phyloP scores from a whole-genome alignment of 2,888 invertebrate genomes.

The Tetranychus truncatus region DNA sequence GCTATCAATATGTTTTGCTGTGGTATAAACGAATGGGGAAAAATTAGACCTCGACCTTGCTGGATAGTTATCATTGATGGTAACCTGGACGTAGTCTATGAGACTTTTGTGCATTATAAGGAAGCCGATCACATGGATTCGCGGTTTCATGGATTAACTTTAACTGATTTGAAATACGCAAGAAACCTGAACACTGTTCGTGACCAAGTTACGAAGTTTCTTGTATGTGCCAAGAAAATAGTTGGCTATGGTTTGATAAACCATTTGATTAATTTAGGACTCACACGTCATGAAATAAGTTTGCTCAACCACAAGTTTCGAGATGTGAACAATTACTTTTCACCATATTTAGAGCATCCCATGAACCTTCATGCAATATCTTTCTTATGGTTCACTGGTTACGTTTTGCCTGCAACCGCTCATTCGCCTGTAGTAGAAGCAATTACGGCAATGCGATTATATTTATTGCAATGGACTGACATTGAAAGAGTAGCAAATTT shows the following conservation, averaged over 20 bases:
- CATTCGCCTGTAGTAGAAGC: background rate
- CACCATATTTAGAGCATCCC: background rate
- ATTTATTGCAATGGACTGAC: background rate
- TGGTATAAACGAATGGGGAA: background rate
- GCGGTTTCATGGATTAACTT: background rate
- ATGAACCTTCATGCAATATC: background rate
- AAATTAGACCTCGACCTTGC: background rate
- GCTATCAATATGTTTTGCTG: background rate
- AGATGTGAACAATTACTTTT: background rate
- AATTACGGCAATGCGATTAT: background rate
- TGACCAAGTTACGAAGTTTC: background rate
- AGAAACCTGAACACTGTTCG: background rate
- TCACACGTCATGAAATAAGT: background rate
- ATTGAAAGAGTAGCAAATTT: background rate
- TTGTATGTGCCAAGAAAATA: background rate
- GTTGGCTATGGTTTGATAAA: background rate
- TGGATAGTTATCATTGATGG: background rate
- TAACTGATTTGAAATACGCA: background rate
- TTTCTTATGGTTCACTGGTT: background rate
- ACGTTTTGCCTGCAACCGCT: background rate
- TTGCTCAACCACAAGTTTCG: background rate
- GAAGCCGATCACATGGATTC: background rate
- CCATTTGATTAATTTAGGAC: background rate
- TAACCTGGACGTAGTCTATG: background rate
- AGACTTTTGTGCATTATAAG: background rate